phyloP scores from a whole-genome alignment of 2,888 invertebrate species.

The Geotrupes spiniger region DNA sequence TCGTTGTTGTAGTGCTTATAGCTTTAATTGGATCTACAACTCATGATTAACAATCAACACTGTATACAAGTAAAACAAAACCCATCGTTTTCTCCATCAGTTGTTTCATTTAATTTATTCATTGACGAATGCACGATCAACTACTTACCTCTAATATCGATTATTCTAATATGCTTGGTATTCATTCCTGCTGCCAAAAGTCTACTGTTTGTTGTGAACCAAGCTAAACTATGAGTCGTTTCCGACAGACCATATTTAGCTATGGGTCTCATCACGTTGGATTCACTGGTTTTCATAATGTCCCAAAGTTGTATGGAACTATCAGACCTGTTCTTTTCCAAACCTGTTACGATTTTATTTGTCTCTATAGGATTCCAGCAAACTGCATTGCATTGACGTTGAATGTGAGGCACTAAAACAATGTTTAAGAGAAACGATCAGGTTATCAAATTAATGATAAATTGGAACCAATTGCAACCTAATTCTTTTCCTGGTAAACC shows the following conservation, averaged over 20 bases:
- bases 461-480: slow-evolving; percentile 50
- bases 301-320: slow-evolving; percentile 90
- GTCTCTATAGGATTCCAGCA: slow-evolving; percentile 84
- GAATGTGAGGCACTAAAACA: slow-evolving; percentile 72
- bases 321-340: slow-evolving; percentile 88
- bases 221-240: slow-evolving; percentile 78
- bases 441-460: background rate
- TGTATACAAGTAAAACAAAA: slow-evolving; percentile 14
- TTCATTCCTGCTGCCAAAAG: slow-evolving; percentile 87
- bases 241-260: slow-evolving; percentile 82
- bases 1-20: slow-evolving; percentile 66
- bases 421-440: too few relatives aligned
- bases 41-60: slow-evolving; percentile 2
- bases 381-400: slow-evolving; percentile 81
- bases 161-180: slow-evolving; percentile 81
- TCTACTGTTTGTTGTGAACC: slow-evolving; percentile 73
- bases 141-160: slow-evolving; percentile 79
- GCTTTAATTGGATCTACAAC: slow-evolving; percentile 68
- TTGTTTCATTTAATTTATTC: too few relatives aligned
- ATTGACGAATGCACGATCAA: too few relatives aligned
- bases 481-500: slow-evolving; percentile 75
- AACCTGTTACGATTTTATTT: slow-evolving; percentile 79
- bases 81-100: too few relatives aligned
- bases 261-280: slow-evolving; percentile 53
- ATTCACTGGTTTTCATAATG: slow-evolving; percentile 50